These are phyloP conservation scores for Stichodactyla mertensii DNA, from an alignment of 64 coral and sea anemone species.

Conservation along the genomic window DNA sequence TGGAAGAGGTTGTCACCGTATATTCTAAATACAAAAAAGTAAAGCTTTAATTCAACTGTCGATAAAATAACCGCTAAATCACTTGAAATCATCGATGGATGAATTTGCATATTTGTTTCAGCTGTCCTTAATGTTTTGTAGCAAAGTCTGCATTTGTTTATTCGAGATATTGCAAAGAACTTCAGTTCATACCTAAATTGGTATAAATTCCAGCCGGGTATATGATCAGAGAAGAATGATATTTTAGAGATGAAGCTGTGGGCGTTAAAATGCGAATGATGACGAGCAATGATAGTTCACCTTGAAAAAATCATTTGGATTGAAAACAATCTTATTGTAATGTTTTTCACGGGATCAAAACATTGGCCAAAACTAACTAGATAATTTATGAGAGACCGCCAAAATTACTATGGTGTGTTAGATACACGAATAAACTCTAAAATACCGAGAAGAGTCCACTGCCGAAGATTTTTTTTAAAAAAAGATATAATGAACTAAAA, in stretches of 20 bases:
- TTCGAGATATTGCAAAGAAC: neutral
- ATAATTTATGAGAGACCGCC: constrained; percentile 3
- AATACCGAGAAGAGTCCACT: neutral
- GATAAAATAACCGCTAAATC: neutral
- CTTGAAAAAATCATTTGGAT: neutral
- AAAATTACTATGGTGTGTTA: neutral
- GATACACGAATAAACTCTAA: neutral
- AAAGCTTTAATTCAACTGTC: neutral
- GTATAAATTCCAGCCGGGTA: neutral
- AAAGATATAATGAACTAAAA: neutral
- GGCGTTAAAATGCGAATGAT: neutral
- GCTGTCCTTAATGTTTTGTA: constrained; percentile 2
- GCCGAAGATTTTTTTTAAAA: neutral
- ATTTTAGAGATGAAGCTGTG: neutral
- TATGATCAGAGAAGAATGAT: neutral
- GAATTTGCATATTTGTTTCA: constrained; percentile 21
- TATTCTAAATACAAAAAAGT: neutral
- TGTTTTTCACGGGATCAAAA: constrained; percentile 22
- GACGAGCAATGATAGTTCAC: neutral
- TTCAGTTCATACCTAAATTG: neutral
- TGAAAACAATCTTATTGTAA: neutral
- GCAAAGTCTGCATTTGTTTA: neutral
- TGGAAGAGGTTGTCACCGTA: too few relatives aligned
- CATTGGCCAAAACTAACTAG: neutral
- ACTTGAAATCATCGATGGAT: neutral